Base-by-base conservation (phyloP, 2,797 vertebrate genomes). In the Balearica regulorum region DNA sequence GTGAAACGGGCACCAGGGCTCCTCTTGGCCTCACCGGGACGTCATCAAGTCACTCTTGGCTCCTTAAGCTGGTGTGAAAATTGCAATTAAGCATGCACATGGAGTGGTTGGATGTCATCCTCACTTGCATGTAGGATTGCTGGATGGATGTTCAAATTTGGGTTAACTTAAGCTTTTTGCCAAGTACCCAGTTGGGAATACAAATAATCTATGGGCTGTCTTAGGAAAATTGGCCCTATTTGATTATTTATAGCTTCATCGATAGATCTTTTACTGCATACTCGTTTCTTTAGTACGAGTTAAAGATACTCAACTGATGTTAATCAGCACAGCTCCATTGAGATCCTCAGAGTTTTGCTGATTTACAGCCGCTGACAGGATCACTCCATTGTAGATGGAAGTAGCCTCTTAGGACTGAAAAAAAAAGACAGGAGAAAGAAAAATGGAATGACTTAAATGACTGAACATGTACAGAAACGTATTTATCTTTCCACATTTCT, bases 181-280 rank as follows among this genome's bases (percentile, higher is more conserved):
- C n/a, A 22, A 85, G 18, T 24, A 8, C 28, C 1, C 48, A 26
- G 15, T 29, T 76, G 93, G 68, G 90, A 93, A 29, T 68, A 7
- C 44, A 65, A 84, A 69, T 66, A 57, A 91, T 58, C 88, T 65
- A 28, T 49, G 43, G 73, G 18, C 64, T 87, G 62, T 41, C 51
- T 35, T 26, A 35, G 80, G 66, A 46, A 93, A 90, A 93, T 90
- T 90, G 60, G 60, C 90, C 17, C 1, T 41, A 8, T 90, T 95
- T 85, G 90, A 60, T 87, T 87, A 35, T 95, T 96, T 90, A 90
- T 94, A 35, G 83, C 49, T 94, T 57, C 70, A 71, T 96, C 93
- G 39, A 57, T 60, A n/a, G 90, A 58, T 61, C 48, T 70, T 89
- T 82, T 25, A 68, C 18, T 80, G 73, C 61, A 1, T 39, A 3